Base-by-base conservation (phyloP, 2,113 vertebrate genomes). In the Microtus oregoni region DNA sequence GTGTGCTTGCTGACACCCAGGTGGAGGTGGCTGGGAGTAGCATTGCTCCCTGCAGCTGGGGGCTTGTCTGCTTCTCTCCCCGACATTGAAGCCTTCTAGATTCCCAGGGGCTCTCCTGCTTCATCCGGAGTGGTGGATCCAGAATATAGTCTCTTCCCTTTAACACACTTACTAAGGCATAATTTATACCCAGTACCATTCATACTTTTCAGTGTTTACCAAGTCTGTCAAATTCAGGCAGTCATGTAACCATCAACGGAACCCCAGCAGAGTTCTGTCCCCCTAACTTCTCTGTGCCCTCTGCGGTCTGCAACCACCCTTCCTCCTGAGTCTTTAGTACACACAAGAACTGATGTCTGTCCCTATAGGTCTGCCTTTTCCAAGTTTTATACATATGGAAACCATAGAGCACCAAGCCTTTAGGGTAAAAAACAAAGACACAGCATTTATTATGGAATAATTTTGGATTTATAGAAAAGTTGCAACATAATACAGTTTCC, bases 381-480 rank as follows among this genome's bases (percentile, higher is more conserved):
- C 17, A 63, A 75, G 52, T 70, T 68, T 79, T 79, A 89, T 63
- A 22, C 22, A 79, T 70, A 76, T 63, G 44, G 81, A 82, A 63
- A 82, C 38, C 86, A 86, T 12, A 44, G n/a, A n/a, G 32, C 5
- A 28, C 67, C 24, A 70, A 86, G 50, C 5, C 26, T 72, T 87
- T 35, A 19, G 13, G 52, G 19, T 35, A 79, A n/a, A 44, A 81
- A 28, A 44, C 38, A 32, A 22, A 86, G 32, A 19, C 8, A 44
- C 67, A 30, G 7, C 5, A 73, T 94, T 97, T 86, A 83, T 17
- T 70, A 68, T 76, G 32, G 9, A 72, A 44, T 94, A 79, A 52
- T 94, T 95, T 82, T 26, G 68, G 41, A 68, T 63, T 67, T 82
- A 92, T 20, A 77, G 55, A 90, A 92, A 96, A 58, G 32, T 78